phyloP scores from a whole-genome alignment of 2,888 invertebrate species.

The Cinara cedri region DNA sequence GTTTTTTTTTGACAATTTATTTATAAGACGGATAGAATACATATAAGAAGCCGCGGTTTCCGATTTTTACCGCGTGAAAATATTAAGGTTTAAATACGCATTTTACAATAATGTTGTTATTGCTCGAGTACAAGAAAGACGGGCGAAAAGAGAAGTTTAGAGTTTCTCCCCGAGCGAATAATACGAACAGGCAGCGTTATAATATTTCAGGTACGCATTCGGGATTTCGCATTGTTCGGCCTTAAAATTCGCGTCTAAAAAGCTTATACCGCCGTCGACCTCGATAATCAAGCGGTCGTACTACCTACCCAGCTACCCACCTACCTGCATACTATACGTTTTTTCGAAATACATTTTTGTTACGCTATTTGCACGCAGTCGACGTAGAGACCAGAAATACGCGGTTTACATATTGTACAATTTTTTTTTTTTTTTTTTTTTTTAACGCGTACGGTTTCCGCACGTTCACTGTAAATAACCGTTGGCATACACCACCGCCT shows the following conservation, averaged over 20 bases:
- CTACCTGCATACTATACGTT: no score
- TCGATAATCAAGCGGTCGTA: not conserved
- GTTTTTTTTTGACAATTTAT: conserved; percentile 16
- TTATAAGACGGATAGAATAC: not conserved
- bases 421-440: not conserved
- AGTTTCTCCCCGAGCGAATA: not conserved
- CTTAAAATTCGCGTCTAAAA: no score
- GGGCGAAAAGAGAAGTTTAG: not conserved
- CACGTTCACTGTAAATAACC: no score
- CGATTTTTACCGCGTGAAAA: not conserved
- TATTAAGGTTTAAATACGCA: no score
- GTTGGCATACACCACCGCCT: not conserved
- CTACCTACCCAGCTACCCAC: not conserved
- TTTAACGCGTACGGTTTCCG: not conserved
- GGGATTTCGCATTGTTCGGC: no score
- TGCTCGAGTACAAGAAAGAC: no score
- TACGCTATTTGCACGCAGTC: not conserved
- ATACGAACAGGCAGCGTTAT: no score
- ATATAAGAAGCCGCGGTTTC: conserved; percentile 30
- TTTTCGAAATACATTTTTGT: not conserved
- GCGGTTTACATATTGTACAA: not conserved
- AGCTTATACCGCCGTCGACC: no score
- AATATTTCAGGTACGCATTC: no score
- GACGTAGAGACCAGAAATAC: not conserved
- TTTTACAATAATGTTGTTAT: no score